phyloP scores from a whole-genome alignment of 2,797 vertebrate species.

The Sciaenops ocellatus region DNA sequence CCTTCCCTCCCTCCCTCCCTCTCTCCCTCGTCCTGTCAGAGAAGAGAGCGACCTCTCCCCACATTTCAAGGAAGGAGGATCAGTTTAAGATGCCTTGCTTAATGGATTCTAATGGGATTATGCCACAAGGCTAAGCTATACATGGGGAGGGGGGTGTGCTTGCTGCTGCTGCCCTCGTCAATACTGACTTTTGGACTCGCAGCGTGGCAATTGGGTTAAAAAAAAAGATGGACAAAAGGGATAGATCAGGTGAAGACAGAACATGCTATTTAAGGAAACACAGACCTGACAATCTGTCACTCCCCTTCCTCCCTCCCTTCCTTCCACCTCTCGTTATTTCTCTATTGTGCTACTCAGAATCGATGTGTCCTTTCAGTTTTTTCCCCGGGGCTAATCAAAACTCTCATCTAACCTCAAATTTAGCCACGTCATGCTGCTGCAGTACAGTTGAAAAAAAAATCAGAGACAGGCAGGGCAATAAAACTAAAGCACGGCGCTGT shows the following conservation, averaged over 20 bases:
- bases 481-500: background rate
- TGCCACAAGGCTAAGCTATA: constrained; percentile 60
- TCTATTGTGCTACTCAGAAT: background rate
- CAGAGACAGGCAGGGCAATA: constrained; percentile 9
- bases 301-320: background rate
- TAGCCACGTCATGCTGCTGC: constrained; percentile 50
- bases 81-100: constrained; percentile 69
- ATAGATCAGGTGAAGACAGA: constrained; percentile 34
- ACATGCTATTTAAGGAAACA: constrained; percentile 65
- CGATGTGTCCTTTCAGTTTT: constrained; percentile 31
- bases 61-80: constrained; percentile 57
- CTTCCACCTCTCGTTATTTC: background rate
- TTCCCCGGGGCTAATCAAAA: constrained; percentile 34
- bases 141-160: constrained; percentile 15
- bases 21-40: constrained; percentile 21
- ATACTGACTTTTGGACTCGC: constrained; percentile 31
- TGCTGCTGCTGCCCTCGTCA: constrained; percentile 25
- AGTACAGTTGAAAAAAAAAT: constrained; percentile 19
- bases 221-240: constrained; percentile 11
- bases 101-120: constrained; percentile 81
- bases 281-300: constrained; percentile 28
- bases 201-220: constrained; percentile 10
- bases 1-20: constrained; percentile 25
- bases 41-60: constrained; percentile 53
- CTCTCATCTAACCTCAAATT: constrained; percentile 15